Base-by-base conservation (phyloP, 2,797 vertebrate species). In the Rhinoraja longicauda region DNA sequence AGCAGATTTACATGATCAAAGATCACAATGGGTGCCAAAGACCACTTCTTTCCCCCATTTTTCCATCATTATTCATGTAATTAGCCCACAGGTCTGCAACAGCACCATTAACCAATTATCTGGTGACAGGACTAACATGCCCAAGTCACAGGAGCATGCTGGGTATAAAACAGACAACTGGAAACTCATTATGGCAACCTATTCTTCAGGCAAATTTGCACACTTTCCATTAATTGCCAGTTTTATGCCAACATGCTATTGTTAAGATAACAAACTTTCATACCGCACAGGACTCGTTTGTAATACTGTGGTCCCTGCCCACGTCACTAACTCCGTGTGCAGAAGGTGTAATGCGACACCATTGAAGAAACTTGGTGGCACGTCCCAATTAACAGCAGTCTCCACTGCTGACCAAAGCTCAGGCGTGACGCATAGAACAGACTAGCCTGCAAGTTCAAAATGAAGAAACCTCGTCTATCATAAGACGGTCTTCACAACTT, bases 401-500 rank as follows among this genome's bases (percentile, higher is more conserved):
- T 29, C 36, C 70, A 53, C 26, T 9, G 67, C 10, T 70, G 72
- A 73, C 32, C 36, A 75, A 57, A 72, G 88, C 39, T 73, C 26
- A 92, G 90, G 90, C 21, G 9, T 92, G n/a, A 15, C 53, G 70
- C 92, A 73, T 24, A 72, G 10, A 29, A 53, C n/a, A 2, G 67
- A 64, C 17, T 64, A 88, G 84, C 36, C 90, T 39, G 57, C 24
- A 26, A 75, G 90, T 39, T 86, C 88, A 91, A 45, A n/a, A 21
- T 26, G 70, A 64, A 39, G 39, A 45, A 45, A 59, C n/a, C 10
- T 92, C 70, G 75, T 9, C 39, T 19, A 24, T 91, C 32, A 45
- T 21, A 73, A 92, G 45, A 92, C 21, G 0, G 1, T 70, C 90
- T 93, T 99, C 95, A 98, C 90, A 97, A 95, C 93, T 99, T 99